Base-by-base conservation (phyloP, 2,113 vertebrate genomes). In the Serilophus lunatus region DNA sequence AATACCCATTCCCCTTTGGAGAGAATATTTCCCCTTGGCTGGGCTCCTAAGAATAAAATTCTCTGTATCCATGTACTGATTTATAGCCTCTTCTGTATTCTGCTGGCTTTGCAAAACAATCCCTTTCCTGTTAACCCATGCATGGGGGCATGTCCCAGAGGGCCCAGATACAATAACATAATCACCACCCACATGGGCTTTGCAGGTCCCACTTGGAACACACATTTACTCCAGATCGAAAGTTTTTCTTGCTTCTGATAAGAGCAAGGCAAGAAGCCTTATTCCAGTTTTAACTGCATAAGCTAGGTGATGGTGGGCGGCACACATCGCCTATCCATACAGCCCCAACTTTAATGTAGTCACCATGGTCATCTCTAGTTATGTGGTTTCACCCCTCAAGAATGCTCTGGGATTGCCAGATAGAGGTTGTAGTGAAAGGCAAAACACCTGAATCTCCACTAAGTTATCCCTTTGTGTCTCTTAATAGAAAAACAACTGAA, bases 341-440 rank as follows among this genome's bases (percentile, higher is more conserved):
- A 15, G 74, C 35, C 85, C 88, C 84, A 94, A 18, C n/a, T 72
- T 65, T 19, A 50, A 3, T 13, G 57, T 31, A 65, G 78, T 72
- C 84, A 80, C 54, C 17, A 20, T 19, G 47, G 70, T 25, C 86
- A 49, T 56, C 56, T 57, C 81, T 82, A 86, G 79, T 45, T 74
- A 70, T 84, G 75, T 95, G 71, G 14, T 66, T 95, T 95, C 87
- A 95, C 71, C 71, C 92, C 94, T 61, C 89, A 94, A 71, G 94
- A 96, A 95, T 94, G 94, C 78, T 87, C 57, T 70, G 75, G 44
- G 35, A 44, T 68, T 72, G 94, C 91, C 94, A 95, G 79, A 85
- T 18, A 18, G 63, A 94, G 78, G 25, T 47, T 94, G 20, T 9
- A 60, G 23, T 18, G 53, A 79, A 94, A 78, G 42, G 18, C 63